These are phyloP conservation scores for Danaus melanippus DNA, from an alignment of 1,140 invertebrate species.

Conservation along the genomic window DNA sequence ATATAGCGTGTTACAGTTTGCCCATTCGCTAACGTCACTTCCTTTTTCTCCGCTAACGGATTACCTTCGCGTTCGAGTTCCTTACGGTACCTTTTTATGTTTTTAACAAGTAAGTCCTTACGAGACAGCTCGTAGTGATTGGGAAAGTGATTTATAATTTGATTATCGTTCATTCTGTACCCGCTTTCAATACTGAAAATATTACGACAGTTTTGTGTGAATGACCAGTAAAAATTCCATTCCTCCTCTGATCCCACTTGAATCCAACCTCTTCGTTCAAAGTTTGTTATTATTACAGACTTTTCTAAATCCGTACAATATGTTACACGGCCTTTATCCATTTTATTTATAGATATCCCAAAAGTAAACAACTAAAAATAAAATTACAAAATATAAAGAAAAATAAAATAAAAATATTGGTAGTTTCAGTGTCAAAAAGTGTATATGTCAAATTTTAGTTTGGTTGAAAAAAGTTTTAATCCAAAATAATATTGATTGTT, in stretches of 20 bases:
- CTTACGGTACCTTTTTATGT: conserved; percentile 94
- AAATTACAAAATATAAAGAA: not conserved
- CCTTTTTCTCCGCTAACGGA: conserved; percentile 83
- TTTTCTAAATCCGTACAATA: conserved; percentile 96
- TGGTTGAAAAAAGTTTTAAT: conserved; percentile 78
- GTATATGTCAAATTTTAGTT: conserved; percentile 72
- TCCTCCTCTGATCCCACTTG: conserved; percentile 94
- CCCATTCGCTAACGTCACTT: conserved; percentile 70
- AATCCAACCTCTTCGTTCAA: conserved; percentile 93
- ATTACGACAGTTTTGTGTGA: conserved; percentile 89
- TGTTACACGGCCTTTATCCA: conserved; percentile 61
- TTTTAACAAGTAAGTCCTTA: conserved; percentile 96
- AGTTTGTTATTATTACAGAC: conserved; percentile 94
- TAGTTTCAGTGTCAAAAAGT: not conserved
- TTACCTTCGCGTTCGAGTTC: conserved; percentile 94
- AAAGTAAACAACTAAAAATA: not conserved
- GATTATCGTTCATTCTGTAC: conserved; percentile 92
- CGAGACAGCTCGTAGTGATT: conserved; percentile 96
- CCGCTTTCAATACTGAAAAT: conserved; percentile 95
- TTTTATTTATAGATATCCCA: conserved; percentile 1
- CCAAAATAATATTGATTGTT: conserved; percentile 7
- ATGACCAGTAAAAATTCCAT: conserved; percentile 98
- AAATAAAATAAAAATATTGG: not conserved
- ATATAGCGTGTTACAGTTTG: conserved; percentile 84
- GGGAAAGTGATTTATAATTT: conserved; percentile 93